phyloP scores from a whole-genome alignment of 2,797 vertebrate genomes.

The Lepidocolaptes lacrymiger region DNA sequence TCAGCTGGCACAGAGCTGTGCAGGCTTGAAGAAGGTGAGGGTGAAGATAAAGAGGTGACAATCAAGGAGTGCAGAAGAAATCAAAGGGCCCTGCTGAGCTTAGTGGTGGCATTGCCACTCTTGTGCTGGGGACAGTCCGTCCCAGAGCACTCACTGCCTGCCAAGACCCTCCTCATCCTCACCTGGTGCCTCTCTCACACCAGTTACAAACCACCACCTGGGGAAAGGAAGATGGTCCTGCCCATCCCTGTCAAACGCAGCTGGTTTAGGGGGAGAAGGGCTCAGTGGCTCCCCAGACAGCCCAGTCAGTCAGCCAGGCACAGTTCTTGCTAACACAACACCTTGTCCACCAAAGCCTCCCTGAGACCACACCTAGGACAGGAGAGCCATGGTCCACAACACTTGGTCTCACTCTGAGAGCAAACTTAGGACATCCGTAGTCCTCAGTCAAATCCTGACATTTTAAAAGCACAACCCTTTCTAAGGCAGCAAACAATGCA shows the following conservation, averaged over 20 bases:
- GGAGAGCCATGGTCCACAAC: not conserved
- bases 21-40: not conserved
- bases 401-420: not conserved
- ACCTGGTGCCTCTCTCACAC: not conserved
- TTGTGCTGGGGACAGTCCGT: not conserved
- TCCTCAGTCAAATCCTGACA: not conserved
- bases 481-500: accelerated
- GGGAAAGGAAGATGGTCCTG: not conserved
- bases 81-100: not conserved
- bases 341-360: not conserved
- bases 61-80: not conserved
- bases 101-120: not conserved
- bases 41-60: not conserved
- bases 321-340: not conserved
- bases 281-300: not conserved
- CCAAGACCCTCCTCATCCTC: not conserved
- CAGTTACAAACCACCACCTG: not conserved
- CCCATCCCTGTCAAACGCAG: not conserved
- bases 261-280: not conserved
- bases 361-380: not conserved
- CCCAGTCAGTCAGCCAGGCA: not conserved
- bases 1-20: not conserved
- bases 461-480: not conserved
- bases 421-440: not conserved
- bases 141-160: not conserved